A percentile compares a stretch with the other conserved stretches of the same genome.
These are phyloP conservation scores for Meloidogyne hapla DNA, from an alignment of 1,140 invertebrate genomes.

Conservation along the genomic window DNA sequence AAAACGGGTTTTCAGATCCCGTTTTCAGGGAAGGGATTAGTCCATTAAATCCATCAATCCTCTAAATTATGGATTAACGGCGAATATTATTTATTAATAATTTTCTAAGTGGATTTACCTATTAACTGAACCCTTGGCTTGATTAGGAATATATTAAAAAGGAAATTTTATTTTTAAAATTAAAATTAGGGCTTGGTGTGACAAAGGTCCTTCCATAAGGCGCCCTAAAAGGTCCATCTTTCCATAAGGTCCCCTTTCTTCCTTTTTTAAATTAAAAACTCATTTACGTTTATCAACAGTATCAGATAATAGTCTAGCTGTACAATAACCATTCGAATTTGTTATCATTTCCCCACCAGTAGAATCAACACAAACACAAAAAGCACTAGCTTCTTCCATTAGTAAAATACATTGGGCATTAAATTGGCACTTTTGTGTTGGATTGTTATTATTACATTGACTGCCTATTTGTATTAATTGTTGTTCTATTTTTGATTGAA, in stretches of 20 bases:
- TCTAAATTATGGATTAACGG: no score
- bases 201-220: no score
- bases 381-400: background rate
- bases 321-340: constrained; percentile 50
- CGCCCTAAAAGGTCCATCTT: no score
- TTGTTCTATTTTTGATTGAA: constrained; percentile 1
- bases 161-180: no score
- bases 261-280: background rate
- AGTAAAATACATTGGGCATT: background rate
- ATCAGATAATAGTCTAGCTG: constrained; percentile 37
- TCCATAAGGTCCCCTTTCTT: background rate
- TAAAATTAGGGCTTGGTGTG: no score
- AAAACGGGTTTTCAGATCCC: no score
- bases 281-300: constrained; percentile 27
- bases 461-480: background rate
- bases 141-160: no score
- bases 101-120: no score
- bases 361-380: constrained; percentile 18
- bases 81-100: no score
- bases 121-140: no score
- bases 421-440: background rate
- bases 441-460: constrained; percentile 3
- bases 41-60: no score
- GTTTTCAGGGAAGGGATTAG: no score
- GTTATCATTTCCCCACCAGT: constrained; percentile 34